phyloP scores from a whole-genome alignment of 2,888 invertebrate species.

The Arrhopalites spinosus region DNA sequence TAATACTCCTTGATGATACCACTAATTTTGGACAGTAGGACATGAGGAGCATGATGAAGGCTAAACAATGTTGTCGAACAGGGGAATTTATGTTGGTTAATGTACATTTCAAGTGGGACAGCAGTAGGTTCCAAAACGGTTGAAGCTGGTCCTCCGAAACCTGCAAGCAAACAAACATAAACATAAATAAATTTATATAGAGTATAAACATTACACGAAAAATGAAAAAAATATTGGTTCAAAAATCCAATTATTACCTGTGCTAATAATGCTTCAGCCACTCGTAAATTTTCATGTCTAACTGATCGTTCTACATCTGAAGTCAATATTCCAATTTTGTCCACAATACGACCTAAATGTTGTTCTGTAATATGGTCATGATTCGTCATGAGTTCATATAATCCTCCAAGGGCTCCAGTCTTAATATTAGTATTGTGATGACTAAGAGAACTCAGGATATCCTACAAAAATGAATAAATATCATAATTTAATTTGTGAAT shows the following conservation, averaged over 20 bases:
- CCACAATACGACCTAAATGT: slow-evolving; percentile 71
- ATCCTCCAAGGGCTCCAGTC: slow-evolving; percentile 65
- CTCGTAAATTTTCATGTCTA: slow-evolving; percentile 62
- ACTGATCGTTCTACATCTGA: slow-evolving; percentile 72
- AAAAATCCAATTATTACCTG: too few species aligned
- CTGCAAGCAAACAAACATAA: slow-evolving; percentile 56
- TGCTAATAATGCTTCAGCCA: slow-evolving; percentile 59
- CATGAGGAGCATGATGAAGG: slow-evolving; percentile 77
- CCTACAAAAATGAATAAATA: slow-evolving; percentile 60
- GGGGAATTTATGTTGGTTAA: slow-evolving; percentile 84
- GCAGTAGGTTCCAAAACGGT: slow-evolving; percentile 77
- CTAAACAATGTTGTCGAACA: slow-evolving; percentile 82
- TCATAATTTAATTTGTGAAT: background rate
- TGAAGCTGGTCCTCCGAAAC: slow-evolving; percentile 64
- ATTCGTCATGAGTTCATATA: slow-evolving; percentile 64
- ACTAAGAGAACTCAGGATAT: slow-evolving; percentile 71
- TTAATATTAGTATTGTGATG: slow-evolving; percentile 76
- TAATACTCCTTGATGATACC: slow-evolving; percentile 69
- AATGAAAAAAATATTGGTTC: too few species aligned
- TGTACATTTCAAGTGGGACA: slow-evolving; percentile 81
- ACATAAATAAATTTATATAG: too few species aligned
- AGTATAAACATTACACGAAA: too few species aligned
- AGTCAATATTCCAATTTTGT: slow-evolving; percentile 70
- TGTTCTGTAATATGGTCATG: slow-evolving; percentile 61
- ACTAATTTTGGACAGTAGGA: slow-evolving; percentile 70